Evolutionary conservation across 2,888 invertebrate genomes (phyloP).

Genomic region (Lithophane ornitopus): DNA sequence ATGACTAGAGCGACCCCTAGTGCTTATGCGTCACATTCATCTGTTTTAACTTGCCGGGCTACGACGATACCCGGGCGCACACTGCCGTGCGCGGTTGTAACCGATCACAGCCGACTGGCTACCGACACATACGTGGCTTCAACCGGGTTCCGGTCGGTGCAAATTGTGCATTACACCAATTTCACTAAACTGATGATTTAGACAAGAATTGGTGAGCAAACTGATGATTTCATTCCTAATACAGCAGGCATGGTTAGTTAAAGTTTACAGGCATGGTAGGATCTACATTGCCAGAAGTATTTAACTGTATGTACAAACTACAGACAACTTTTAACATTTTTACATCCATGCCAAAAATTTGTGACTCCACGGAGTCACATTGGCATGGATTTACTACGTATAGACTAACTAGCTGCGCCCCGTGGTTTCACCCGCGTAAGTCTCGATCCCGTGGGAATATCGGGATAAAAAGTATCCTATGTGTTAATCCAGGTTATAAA

Average conservation of each 20-base stretch:
- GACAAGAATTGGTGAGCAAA: no score
- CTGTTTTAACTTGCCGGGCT: neutral
- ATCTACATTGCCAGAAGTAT: no score
- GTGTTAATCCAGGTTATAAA: neutral
- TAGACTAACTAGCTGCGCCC: no score
- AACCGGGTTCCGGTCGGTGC: neutral
- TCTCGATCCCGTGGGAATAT: no score
- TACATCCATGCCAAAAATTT: no score
- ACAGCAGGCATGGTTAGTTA: no score
- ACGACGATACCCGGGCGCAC: neutral
- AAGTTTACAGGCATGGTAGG: neutral
- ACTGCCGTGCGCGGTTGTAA: neutral
- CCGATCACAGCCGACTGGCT: neutral
- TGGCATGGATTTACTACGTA: neutral
- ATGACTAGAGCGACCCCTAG: neutral
- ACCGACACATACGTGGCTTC: neutral
- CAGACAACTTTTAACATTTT: neutral
- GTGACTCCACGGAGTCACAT: no score
- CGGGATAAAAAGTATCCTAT: no score
- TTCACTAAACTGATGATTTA: no score
- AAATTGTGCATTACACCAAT: no score
- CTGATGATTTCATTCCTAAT: no score
- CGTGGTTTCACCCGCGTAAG: no score
- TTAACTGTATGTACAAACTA: neutral
- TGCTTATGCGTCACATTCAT: neutral